phyloP scores from a whole-genome alignment of 2,797 vertebrate species.

The Gymnoscopelus microlampas region DNA sequence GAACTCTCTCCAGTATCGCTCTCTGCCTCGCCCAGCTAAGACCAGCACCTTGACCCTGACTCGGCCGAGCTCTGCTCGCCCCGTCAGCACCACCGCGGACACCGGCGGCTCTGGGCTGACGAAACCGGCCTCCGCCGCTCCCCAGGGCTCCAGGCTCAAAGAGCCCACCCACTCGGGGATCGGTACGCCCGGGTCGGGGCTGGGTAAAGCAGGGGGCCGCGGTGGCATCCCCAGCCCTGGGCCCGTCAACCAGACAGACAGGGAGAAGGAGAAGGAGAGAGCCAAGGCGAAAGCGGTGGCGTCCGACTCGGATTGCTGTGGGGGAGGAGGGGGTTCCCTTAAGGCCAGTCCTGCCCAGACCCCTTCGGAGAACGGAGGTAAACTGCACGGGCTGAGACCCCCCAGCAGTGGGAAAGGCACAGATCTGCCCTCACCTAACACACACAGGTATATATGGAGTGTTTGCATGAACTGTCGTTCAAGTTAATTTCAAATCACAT shows the following conservation, averaged over 20 bases:
- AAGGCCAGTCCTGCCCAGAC: constrained; percentile 77
- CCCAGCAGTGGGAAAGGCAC: constrained; percentile 78
- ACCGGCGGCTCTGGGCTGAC: constrained; percentile 83
- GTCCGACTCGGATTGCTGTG: constrained; percentile 85
- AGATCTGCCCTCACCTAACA: constrained; percentile 84
- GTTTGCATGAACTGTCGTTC: not conserved
- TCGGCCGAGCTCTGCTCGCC: constrained; percentile 82
- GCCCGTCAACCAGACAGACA: constrained; percentile 95
- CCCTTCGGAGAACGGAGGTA: constrained; percentile 85
- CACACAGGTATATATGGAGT: constrained; percentile 84
- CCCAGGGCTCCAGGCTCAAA: constrained; percentile 87
- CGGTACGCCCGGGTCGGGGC: constrained; percentile 71
- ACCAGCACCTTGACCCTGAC: constrained; percentile 93
- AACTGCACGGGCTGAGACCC: constrained; percentile 83
- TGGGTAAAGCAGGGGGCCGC: constrained; percentile 63
- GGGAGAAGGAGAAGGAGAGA: constrained; percentile 96
- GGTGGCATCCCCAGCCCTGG: constrained; percentile 72
- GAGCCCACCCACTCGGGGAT: constrained; percentile 85
- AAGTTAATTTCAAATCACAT: too few species aligned
- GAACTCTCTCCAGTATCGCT: constrained; percentile 94
- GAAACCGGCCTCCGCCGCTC: constrained; percentile 72
- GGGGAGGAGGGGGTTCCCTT: constrained; percentile 59
- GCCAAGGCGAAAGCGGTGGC: constrained; percentile 94
- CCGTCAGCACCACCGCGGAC: constrained; percentile 90
- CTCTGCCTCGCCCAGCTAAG: constrained; percentile 95